Base-by-base conservation (phyloP, 1,140 invertebrate species). In the Aphaenogaster floridana region DNA sequence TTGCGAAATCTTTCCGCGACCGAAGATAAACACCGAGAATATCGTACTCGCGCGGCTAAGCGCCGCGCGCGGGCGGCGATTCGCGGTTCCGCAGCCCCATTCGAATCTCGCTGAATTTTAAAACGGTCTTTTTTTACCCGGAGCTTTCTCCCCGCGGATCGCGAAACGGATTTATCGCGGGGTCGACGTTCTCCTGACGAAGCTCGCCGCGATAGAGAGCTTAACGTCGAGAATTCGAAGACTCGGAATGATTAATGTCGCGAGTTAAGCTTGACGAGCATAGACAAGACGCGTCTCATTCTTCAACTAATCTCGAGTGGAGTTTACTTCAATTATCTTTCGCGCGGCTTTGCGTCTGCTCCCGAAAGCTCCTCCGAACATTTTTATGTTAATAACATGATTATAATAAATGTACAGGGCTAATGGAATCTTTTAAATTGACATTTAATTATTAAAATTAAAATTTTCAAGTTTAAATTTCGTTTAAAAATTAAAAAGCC, bases 1-100 rank as follows among this genome's bases (percentile, higher is more conserved):
- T 91, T 87, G 85, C 71, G 45, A 91, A 91, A 91, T 89, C 84
- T 89, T 86, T 85, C 34, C 34, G 52, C 64, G 42, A 59, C n/a
- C 39, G n/a, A 45, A 42, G 66, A 42, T 79, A 86, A 86, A 86
- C 48, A 79, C 13, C 48, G 28, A 13, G 50, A 21, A 61, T 68
- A 50, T 68, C 80, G n/a, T 15, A 34, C 54, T 48, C 15, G 28
- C n/a, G 45, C 13, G 48, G 17, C 9, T 45, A 28, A 66, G n/a
- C n/a, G 36, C 28, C 17, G 54, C 17, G 57, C 42, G 13, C 17
- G 54, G 17, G 57, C 42, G 13, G 28, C 42, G 66, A 63, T 42
- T 63, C 57, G 42, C 57, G 28, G 57, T 36, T 76, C 9, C 36
- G 66, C 50, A 61, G 2, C 48, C 34, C 8, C 28, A 15, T 59